Evolutionary conservation across 2,797 vertebrate genomes (phyloP), one percentile per base, ranked within the genome.

Genomic region (Sparus aurata): DNA sequence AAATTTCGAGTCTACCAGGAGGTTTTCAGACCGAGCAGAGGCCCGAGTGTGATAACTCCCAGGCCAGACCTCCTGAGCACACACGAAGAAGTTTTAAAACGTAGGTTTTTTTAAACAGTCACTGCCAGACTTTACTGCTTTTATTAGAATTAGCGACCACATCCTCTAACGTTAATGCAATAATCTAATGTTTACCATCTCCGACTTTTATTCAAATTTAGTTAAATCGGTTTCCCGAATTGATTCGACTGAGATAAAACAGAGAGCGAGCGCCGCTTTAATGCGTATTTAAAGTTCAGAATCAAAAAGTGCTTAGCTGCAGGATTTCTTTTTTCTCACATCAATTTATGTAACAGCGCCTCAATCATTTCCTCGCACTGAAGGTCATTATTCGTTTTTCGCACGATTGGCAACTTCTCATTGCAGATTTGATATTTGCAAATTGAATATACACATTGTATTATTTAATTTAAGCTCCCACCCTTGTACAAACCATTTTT

Each of bases 41-140:
- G 54, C 70, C 65, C 23, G 57, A 70, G 57, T 75, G 2, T 59
- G 52, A 84, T 69, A 71, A 78, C 68, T 76, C 74, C 71, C 74
- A 17, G 46, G 46, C 53, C 41, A 59, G 67, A 69, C 62, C 16
- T 18, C 13, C 53, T 65, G 41, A 83, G 61, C 69, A 54, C 68
- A 59, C 3, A 11, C 30, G 55, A 60, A 60, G 57, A 63, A 38
- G 20, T 80, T 34, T 63, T 70, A 12, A 79, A 53, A 55, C 10
- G 3, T 10, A 20, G 53, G 34, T 38, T 38, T 61, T 70, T 77
- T 70, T 49, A 23, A 63, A 47, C 67, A 38, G 25, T 69, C 54
- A 76, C 62, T 22, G 62, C 46, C 69, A 50, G 49, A 59, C 53
- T 57, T 69, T 53, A 67, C 78, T 49, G 54, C 53, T 65, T 71